Evolutionary conservation across 2,113 vertebrate species (phyloP), one percentile per base, ranked within the genome.

Genomic region (Siniperca chuatsi): DNA sequence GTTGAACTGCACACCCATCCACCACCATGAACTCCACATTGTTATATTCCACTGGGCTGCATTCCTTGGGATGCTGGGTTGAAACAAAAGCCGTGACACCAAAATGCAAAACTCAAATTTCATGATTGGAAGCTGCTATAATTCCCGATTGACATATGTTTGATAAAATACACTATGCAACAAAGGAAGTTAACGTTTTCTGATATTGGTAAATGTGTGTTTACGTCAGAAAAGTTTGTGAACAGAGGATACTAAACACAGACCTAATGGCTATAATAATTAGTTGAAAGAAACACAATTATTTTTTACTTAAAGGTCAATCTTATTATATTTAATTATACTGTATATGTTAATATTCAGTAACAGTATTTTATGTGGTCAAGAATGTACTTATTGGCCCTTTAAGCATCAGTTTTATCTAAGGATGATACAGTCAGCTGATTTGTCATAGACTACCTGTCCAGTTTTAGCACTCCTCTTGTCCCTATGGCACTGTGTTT

Each of bases 401-500:
- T 57, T 61, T 13, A 18, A n/a, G 54, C 55, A 69, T 64, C 37
- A 7, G 10, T 29, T 25, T 50, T 21, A 50, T 75, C 15, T 11
- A 7, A 48, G 4, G 55, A 46, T 65, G 44, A 48, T 23, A 29
- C 12, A 73, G 40, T 69, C 37, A 50, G 57, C 15, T 15, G 11
- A 29, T 40, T 37, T 29, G 37, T 42, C 55, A 18, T 44, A 40
- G 6, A 70, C 46, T 21, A 20, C 13, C 33, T 50, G 20, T 62
- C 15, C 37, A 23, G 48, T 42, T 52, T 58, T 23, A 48, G 11
- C 33, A 21, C 58, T 46, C 20, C 37, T 48, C 52, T 15, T 50
- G 70, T 61, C 79, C 52, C 44, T 52, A 3, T 70, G 11, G 37
- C 57, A 52, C 58, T 74, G 57, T 54, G 65, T 68, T 81, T 82